Evolutionary conservation across 2,797 vertebrate species (phyloP), one percentile per base, ranked within the genome.

Genomic region (Myoxocephalus aenaeus): DNA sequence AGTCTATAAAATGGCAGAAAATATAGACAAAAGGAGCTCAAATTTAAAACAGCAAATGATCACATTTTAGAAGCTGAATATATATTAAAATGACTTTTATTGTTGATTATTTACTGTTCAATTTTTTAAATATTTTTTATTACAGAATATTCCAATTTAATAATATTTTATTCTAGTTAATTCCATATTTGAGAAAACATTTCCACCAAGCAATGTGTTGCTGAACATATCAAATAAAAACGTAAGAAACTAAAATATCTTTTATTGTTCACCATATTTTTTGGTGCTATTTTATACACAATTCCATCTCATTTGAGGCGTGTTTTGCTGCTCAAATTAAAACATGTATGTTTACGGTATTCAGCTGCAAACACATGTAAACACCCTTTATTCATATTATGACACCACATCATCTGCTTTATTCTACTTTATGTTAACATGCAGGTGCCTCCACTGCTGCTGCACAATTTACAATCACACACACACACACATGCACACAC

Each of bases 391-490:
- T 82, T 54, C 6, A 42, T 42, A 14, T 42, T 13, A 25, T 56
- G 42, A 51, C 44, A 4, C 13, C 81, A 79, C 80, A 75, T 75
- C 80, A 75, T 75, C 76, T 86, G 84, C 79, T 70, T 82, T 68
- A 79, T 78, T 66, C 62, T 65, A 2, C 65, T 50, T 68, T 1
- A 50, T 50, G 58, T 71, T 64, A 86, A 85, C 59, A 54, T 62
- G 91, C 93, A 94, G 92, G 90, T 92, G 91, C 85, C 80, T 72
- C 64, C 57, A 82, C 85, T 54, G 54, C 77, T 59, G 59, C 70
- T 70, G 29, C 75, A 64, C 81, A 83, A n/a, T 87, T 74, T 72
- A 77, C 81, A 85, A 77, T 90, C 40, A 40, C 67, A 46, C 89
- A 42, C 80, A 80, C 75, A 84, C 84, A 92, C 69, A 56, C 88